Base-by-base conservation (phyloP, 2,888 invertebrate species). In the Melitaea athalia region DNA sequence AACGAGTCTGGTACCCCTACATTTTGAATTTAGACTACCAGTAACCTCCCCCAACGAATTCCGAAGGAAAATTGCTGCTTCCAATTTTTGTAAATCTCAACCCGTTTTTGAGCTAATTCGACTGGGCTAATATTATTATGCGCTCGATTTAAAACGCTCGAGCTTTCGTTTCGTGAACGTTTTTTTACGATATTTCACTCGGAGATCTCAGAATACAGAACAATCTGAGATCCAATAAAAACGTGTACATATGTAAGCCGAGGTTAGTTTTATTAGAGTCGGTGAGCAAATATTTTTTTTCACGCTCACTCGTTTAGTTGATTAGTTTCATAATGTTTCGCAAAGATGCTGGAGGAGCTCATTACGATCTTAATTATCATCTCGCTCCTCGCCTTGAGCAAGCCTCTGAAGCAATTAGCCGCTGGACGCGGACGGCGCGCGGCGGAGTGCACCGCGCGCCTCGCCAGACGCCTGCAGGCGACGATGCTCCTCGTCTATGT, bases 301-400 rank as follows among this genome's bases (percentile, higher is more conserved):
- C 38, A 8, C 7, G 57, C 14, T 38, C 5, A 33, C 15, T 15
- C 11, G 33, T 57, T 31, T 49, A 31, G 31, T 60, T 53, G 63
- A 69, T 63, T 71, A 64, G 67, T 59, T 63, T 67, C 53, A 64
- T 69, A 61, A 69, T 52, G 57, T 69, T 69, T 68, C 55, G 71
- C 69, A 67, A 68, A 68, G 53, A 61, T 53, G 60, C 65, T 63
- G 49, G 62, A 67, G 63, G 61, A 61, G 59, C 63, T 69, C 60
- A 71, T 74, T 70, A 72, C 63, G 63, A 64, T 69, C 47, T 59
- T 67, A 68, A 70, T 72, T 67, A 74, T 60, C 69, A 64, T 55
- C 55, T 66, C 60, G 49, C 59, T 69, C 64, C 61, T 67, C 52
- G 64, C 71, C 63, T 70, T 70, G 73, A 70, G 70, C 69, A 63